phyloP scores from a whole-genome alignment of 2,797 vertebrate genomes.

The Chanos chanos region DNA sequence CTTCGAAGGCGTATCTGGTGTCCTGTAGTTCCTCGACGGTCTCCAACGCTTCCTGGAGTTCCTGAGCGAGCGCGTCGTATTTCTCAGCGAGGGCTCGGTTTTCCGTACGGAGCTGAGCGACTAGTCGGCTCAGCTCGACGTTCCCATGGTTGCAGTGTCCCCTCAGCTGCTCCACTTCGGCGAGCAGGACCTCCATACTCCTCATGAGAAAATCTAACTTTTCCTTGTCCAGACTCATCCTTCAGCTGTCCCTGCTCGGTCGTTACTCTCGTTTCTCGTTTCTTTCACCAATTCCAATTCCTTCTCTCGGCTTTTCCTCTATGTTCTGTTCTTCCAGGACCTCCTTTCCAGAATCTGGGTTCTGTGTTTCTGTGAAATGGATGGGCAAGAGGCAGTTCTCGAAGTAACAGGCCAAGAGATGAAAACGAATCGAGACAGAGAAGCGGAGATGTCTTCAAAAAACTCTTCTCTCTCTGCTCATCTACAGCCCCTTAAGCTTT shows the following conservation, averaged over 20 bases:
- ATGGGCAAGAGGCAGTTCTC: slow-evolving; percentile 35
- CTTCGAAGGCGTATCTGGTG: slow-evolving; percentile 76
- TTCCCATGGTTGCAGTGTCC: slow-evolving; percentile 77
- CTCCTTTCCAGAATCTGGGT: no score
- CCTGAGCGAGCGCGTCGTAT: slow-evolving; percentile 66
- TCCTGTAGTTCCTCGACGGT: slow-evolving; percentile 68
- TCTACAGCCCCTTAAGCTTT: slow-evolving; percentile 43
- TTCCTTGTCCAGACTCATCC: slow-evolving; percentile 44
- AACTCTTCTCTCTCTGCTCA: not conserved
- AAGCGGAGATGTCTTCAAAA: not conserved
- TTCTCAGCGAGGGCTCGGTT: slow-evolving; percentile 76
- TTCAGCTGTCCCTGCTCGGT: not conserved
- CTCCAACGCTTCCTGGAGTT: slow-evolving; percentile 75
- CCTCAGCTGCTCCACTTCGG: slow-evolving; percentile 80
- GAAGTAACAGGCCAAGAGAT: slow-evolving; percentile 10
- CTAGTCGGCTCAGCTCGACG: slow-evolving; percentile 66
- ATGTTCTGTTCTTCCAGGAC: no score
- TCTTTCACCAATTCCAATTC: not conserved
- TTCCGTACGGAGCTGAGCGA: slow-evolving; percentile 70
- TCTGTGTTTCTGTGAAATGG: slow-evolving; percentile 31
- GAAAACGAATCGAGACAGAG: not conserved
- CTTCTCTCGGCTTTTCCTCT: no score
- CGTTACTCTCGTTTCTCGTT: not conserved
- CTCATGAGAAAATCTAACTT: slow-evolving; percentile 79
- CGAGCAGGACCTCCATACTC: slow-evolving; percentile 81